Base-by-base conservation (phyloP, 2,888 invertebrate species). In the Cephus sareptanus region DNA sequence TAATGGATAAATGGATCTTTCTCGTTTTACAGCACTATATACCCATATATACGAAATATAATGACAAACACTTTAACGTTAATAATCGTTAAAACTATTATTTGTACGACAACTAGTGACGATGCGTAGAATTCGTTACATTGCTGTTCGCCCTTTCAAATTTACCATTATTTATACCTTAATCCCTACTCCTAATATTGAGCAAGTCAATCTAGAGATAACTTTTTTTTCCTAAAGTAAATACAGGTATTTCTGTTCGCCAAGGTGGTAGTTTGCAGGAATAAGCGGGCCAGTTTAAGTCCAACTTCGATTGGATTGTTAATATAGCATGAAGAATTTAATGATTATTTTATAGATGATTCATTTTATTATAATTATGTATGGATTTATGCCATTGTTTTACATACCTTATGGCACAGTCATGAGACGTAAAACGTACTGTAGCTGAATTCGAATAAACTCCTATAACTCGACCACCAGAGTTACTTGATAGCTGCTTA, bases 381-480 rank as follows among this genome's bases (percentile, higher is more conserved):
- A 30, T 33, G 71, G 12, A 71, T 71, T 33, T 33, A 71, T 15
- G 9, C 3, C 11, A 34, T 4, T 71, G 6, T 71, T 71, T 37
- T 75, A 86, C 86, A 85, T 91, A 96, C 96, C 96, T 95, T 76
- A 94, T 92, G 75, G 96, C 96, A 86, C 94, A 94, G 87, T 95
- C 95, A 74, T 94, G 92, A 70, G 94, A 95, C 69, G 94, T 93
- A 91, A 97, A 97, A 83, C 94, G 93, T 76, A 97, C 89, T 80
- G 94, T 92, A 4, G 97, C 96, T 78, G 93, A 93, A 74, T 94
- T 93, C 13, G 94, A 93, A 34, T 93, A 93, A 15, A 97, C 92
- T 77, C 93, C 92, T 3, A 95, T 88, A 31, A 97, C 95, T 85
- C 95, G 94, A 4, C 97, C 97, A 0, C 97, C 97, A 88, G 96